Conservation (phyloP, 2,113 vertebrate genomes). For the Engystomops pustulosus region DNA sequence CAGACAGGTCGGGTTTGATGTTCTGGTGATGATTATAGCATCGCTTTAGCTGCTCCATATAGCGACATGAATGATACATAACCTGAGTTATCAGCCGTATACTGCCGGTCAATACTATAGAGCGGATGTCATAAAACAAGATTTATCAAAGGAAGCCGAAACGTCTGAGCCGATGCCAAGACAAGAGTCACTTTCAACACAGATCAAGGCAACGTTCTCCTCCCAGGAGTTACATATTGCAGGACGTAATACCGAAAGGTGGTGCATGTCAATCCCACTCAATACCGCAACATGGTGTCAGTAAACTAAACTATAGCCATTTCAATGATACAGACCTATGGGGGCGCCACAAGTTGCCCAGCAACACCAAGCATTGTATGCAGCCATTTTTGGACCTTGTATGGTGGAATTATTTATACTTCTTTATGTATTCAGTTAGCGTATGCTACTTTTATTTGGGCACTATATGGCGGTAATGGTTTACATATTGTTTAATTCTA, state of each 20-base stretch:
- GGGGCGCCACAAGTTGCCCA: no score
- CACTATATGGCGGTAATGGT: no score
- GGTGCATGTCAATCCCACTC: neutral
- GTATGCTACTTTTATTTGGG: no score
- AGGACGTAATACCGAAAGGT: neutral
- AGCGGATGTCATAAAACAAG: conserved; percentile 32
- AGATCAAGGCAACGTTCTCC: conserved; percentile 19
- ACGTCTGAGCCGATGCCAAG: conserved; percentile 66
- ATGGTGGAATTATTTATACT: no score
- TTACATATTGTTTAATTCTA: no score
- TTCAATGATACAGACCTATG: no score
- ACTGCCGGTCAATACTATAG: conserved; percentile 21
- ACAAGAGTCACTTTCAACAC: conserved; percentile 44
- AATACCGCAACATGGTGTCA: neutral
- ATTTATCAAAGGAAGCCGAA: conserved; percentile 18
- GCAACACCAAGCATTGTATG: no score
- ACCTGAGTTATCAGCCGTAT: neutral
- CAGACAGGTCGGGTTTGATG: neutral
- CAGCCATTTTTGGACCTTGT: no score
- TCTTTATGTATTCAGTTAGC: no score
- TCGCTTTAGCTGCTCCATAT: neutral
- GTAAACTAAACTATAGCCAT: no score
- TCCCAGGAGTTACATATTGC: neutral
- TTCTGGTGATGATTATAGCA: neutral
- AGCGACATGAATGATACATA: conserved; percentile 15